Evolutionary conservation across 2,113 vertebrate genomes (phyloP), one percentile per base, ranked within the genome.

Genomic region (Ceyx margarethae): DNA sequence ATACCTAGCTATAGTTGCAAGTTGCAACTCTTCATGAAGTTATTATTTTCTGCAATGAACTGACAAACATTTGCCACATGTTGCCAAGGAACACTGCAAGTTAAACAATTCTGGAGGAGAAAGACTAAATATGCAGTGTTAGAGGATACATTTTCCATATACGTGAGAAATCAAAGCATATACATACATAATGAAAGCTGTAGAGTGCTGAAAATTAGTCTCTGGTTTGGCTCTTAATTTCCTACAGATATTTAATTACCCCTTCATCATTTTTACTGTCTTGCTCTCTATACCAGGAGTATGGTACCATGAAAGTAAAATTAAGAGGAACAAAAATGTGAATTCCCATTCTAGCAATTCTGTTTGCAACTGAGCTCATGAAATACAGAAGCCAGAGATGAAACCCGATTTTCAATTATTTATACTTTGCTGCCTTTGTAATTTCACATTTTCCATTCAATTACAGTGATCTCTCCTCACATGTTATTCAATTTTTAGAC

Each of bases 371-470:
- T 31, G n/a, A 91, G 80, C 58, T 95, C 91, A 53, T 11, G 3
- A 93, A 92, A 90, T 29, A 86, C 35, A 66, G 81, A 67, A 95
- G 16, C 57, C 57, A 53, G 75, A 91, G 84, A 1, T 33, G 81
- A 28, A 92, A 90, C 71, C 42, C 82, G 62, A 69, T 66, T 94
- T 96, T 93, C 90, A 94, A 93, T 94, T 95, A 96, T 93, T 95
- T 91, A 95, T 81, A 87, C 43, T 87, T 96, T 92, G 64, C 54
- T 83, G 81, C 85, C 74, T 93, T 95, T 68, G 9, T 94, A 96
- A 87, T 89, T 92, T 83, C 87, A 77, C 9, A 85, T 89, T 94
- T 93, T 76, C 58, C 71, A 81, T 88, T 95, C 83, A 68, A 80
- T 93, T 93, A 69, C 4, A 89, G 42, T 69, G 29, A 81, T 80